Percentiles rank a stretch among this genome's conserved stretches.
Evolutionary conservation across 2,113 vertebrate genomes (phyloP).

Genomic region (Mirounga angustirostris): DNA sequence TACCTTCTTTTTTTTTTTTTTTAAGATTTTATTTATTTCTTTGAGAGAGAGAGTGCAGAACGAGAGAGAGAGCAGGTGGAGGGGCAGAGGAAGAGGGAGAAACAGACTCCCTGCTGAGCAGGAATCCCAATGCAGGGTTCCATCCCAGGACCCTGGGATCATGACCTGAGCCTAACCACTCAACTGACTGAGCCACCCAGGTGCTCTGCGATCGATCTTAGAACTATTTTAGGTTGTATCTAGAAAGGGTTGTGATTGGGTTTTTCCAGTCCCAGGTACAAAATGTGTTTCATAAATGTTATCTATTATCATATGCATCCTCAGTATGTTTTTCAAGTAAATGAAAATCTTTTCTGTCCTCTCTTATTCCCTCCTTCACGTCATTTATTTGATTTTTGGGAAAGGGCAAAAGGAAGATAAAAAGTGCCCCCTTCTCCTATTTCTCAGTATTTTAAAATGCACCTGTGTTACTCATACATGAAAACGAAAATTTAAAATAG

Average conservation of each 20-base stretch:
- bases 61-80: neutral
- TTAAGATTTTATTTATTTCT: neutral
- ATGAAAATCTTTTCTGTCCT: neutral
- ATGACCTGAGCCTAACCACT: neutral
- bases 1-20: neutral
- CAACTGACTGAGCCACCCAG: neutral
- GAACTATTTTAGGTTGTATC: neutral
- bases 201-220: neutral
- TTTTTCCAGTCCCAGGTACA: neutral
- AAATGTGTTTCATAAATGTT: neutral
- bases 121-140: neutral
- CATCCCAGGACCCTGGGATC: neutral
- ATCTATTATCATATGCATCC: neutral
- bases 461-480: slow-evolving; percentile 8
- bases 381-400: neutral
- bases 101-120: neutral
- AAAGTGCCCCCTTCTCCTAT: neutral
- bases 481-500: slow-evolving; percentile 19
- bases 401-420: neutral
- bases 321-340: slow-evolving; percentile 9
- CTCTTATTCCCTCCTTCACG: neutral
- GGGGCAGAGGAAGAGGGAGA: neutral
- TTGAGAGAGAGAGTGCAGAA: neutral
- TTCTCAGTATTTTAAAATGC: neutral
- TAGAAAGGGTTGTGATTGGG: neutral